Evolutionary conservation across 1,140 invertebrate genomes (phyloP), one percentile per base, ranked within the genome.

Genomic region (Frieseomelitta varia): DNA sequence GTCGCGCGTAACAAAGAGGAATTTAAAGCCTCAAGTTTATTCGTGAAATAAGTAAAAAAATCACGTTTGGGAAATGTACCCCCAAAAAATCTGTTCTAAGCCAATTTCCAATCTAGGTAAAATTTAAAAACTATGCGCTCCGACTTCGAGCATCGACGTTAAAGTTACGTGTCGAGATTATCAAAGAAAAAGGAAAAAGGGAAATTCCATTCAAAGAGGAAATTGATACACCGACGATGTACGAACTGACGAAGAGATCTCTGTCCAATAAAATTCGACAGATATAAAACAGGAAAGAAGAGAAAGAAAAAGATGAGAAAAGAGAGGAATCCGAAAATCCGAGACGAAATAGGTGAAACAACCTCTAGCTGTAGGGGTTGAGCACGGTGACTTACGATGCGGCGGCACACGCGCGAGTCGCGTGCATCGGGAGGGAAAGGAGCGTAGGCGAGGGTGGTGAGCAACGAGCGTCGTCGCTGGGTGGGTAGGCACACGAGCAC

Each of bases 341-440:
- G 63, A 17, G 10, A n/a, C 10, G 19, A 19, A 67, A 11, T 21
- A 21, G 10, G 30, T 21, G 27, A 34, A 67, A 34, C 17, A 34
- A 8, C 24, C 53, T 56, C 27, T 73, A 73, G 19, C 14, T 30
- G 8, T 4, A 14, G 17, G 4, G 24, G 39, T 47, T 47, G 39
- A 21, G 19, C 17, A 27, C 17, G 19, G 53, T 74, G 69, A 74
- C 69, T 75, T 75, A 53, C 30, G 58, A 81, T 75, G 71, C 47
- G 4, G 71, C 47, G 4, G 21, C 8, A 81, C 79, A 75, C 79
- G 79, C 72, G 51, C 51, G 27, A 61, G 14, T 81, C 51, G 80
- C 72, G 72, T 76, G 61, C 51, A 67, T 30, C 11, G 61, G 30
- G 27, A 67, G 17, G 30, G 30, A 34, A 55, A 65, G 55, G 10